A percentile compares a stretch with the other conserved stretches of the same genome.
Conservation (phyloP, 2,797 vertebrate genomes). For the Rousettus madagascariensis region DNA sequence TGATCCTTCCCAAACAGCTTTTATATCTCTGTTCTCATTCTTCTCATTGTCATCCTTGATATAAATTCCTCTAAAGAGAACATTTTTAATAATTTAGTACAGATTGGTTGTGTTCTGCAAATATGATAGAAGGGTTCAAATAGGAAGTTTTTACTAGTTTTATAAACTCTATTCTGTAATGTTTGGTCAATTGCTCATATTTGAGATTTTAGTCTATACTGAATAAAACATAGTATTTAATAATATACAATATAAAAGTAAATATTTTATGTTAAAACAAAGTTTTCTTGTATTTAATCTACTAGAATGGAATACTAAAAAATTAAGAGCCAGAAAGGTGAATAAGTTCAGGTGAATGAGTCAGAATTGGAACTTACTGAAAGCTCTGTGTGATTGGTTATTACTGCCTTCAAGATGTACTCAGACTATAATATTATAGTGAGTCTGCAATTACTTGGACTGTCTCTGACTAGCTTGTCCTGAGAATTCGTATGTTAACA, state of each 20-base stretch:
- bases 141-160: not conserved
- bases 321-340: not conserved
- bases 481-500: not conserved
- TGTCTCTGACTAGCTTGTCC: not conserved
- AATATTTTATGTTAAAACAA: not conserved
- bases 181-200: not conserved
- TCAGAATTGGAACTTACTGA: not conserved
- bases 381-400: not conserved
- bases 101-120: not conserved
- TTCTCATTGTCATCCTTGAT: not conserved
- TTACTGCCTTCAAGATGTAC: not conserved
- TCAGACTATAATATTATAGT: not conserved
- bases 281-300: not conserved
- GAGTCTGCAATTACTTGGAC: not conserved
- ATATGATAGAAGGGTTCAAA: not conserved
- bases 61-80: not conserved
- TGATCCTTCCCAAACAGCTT: not conserved
- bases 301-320: not conserved
- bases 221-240: not conserved
- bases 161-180: not conserved
- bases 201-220: not conserved
- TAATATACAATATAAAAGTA: not conserved
- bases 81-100: not conserved
- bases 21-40: not conserved
- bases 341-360: not conserved